Evolutionary conservation across 2,797 vertebrate genomes (phyloP), one percentile per base, ranked within the genome.

Genomic region (Tympanoctomys barrerae): DNA sequence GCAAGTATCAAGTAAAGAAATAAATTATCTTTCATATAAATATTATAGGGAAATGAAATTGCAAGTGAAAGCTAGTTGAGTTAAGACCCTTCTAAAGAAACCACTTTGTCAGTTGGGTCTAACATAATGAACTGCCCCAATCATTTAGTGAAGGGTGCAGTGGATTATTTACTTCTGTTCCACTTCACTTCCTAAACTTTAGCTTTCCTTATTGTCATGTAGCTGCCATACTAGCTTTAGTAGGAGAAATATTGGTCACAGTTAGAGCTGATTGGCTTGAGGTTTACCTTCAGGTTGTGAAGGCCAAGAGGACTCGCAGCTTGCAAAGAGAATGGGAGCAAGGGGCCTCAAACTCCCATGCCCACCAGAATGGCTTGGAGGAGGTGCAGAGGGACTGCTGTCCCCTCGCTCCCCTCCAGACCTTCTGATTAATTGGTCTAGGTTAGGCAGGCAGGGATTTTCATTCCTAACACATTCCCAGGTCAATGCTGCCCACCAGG

Each of bases 121-220:
- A 95, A 73, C 66, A 89, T 84, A 68, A 87, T 92, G 13, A 88
- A 87, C 66, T 22, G 19, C 36, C n/a, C 16, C 33, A 64, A 42
- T 5, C 12, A 85, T 59, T n/a, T 95, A 28, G 13, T 57, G 19
- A 28, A 36, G 57, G 79, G 66, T 26, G 13, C 5, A 78, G 68
- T n/a, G 54, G 7, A 9, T 52, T 79, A 12, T 36, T 90, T 54
- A 62, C 24, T 31, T 89, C 31, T 57, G 5, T 80, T 57, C 78
- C 59, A 66, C 70, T 49, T 96, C 77, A 57, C 54, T 84, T 66
- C 24, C 49, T 66, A 89, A 82, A 70, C 57, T 89, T 91, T 54
- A n/a, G 10, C 8, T 26, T 59, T 75, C 39, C 49, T 80, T 81
- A 31, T 89, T 92, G 82, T 52, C 7, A 10, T 80, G 86, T 19